A percentile compares a stretch with the other conserved stretches of the same genome.
phyloP scores from a whole-genome alignment of 1,140 invertebrate genomes.

The Glossosoma conforme region DNA sequence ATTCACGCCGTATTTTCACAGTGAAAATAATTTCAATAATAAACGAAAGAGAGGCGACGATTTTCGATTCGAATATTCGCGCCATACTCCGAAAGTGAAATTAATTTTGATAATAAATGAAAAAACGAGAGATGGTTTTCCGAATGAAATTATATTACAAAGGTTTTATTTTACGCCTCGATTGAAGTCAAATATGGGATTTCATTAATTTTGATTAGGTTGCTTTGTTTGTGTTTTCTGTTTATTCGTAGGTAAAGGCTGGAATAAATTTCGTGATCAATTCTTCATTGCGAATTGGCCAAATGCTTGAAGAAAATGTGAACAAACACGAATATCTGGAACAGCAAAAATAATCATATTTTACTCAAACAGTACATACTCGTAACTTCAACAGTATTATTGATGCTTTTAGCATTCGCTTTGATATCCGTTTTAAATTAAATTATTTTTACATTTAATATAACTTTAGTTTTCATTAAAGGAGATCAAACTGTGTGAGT shows the following conservation, averaged over 20 bases:
- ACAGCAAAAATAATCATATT: too few species aligned
- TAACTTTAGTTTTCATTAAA: too few species aligned
- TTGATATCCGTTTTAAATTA: too few species aligned
- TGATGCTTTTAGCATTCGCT: too few species aligned
- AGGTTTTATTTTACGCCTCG: conserved; percentile 9
- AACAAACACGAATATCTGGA: too few species aligned
- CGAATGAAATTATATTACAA: conserved; percentile 12
- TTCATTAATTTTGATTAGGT: conserved; percentile 11
- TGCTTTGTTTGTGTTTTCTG: conserved; percentile 12
- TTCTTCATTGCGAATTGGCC: neutral
- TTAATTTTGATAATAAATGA: conserved; percentile 5
- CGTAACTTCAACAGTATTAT: too few species aligned
- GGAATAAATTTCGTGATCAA: neutral
- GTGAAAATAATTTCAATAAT: conserved; percentile 19
- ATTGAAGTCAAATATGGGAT: conserved; percentile 19
- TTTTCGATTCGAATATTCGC: too few species aligned
- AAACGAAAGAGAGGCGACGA: conserved; percentile 1
- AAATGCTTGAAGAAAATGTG: neutral
- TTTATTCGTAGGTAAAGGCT: too few species aligned
- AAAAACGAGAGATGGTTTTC: conserved; percentile 6
- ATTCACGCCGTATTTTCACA: conserved; percentile 17
- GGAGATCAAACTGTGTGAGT: too few species aligned
- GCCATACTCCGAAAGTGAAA: neutral
- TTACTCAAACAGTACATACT: too few species aligned
- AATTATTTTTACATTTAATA: too few species aligned